Base-by-base conservation (phyloP, 1,140 invertebrate genomes). In the Philaenus spumarius region DNA sequence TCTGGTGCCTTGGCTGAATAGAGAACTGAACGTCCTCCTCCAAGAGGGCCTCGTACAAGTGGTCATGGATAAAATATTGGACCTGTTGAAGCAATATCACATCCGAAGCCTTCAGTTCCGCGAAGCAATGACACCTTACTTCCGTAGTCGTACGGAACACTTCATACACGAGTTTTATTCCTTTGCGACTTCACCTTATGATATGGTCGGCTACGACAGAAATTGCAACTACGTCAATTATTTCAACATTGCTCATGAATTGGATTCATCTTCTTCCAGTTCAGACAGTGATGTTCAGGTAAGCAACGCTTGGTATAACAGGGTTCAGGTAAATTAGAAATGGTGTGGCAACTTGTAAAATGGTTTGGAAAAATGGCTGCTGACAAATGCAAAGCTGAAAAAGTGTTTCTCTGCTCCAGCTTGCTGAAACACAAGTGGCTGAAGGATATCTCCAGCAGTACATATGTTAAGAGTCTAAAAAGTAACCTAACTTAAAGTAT, bases 121-220 rank as follows among this genome's bases (percentile, higher is more conserved):
- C 19, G 78, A 80, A 26, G 66, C 77, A 0, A 65, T 89, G 15
- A 69, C 73, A 1, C 71, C 78, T 2, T 82, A 80, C 66, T 75
- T 87, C 30, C 78, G 78, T 14, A 70, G 73, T 14, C 77, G 80
- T 56, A 85, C 84, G 0, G 79, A 82, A 58, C 90, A 94, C 70
- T 97, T 97, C 73, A 78, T 92, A 35, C 91, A 95, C 66, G 94
- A 97, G 70, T 80, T 97, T 58, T 84, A 86, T 61, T 84, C 82
- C 69, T 97, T 90, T 77, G 90, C 93, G 37, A 80, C 82, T 23
- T 90, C 88, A 7, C 87, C 89, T 0, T 90, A 85, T 70, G 90
- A 93, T 66, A 83, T 95, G 78, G 75, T 83, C 46, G 86, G 84
- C 20, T 89, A 88, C 66, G 86, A 89, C 67, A 71, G 80, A 37